Percentiles rank a stretch among this genome's conserved stretches.
These are phyloP conservation scores for Calonectris borealis DNA, from an alignment of 2,113 vertebrate species.

Conservation along the genomic window DNA sequence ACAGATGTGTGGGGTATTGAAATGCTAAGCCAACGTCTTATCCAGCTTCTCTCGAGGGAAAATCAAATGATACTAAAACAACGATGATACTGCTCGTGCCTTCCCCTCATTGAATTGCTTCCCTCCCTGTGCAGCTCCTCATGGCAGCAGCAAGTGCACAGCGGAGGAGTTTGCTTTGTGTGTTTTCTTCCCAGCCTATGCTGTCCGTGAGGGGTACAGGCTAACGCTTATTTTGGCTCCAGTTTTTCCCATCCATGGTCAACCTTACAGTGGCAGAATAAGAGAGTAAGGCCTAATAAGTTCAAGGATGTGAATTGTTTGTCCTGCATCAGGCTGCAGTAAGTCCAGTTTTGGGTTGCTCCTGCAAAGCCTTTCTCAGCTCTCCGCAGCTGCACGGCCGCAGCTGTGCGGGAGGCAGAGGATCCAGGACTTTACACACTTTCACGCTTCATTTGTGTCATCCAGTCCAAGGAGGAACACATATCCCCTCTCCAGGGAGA, in stretches of 20 bases:
- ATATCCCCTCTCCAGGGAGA: background rate
- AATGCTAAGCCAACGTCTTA: background rate
- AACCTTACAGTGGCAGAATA: background rate
- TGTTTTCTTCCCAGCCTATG: background rate
- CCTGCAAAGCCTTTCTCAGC: background rate
- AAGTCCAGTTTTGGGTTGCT: background rate
- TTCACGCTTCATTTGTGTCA: background rate
- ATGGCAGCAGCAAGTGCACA: background rate
- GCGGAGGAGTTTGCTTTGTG: background rate
- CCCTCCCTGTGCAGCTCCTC: background rate
- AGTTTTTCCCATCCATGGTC: background rate
- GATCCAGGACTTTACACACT: background rate
- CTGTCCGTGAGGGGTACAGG: background rate
- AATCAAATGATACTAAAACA: background rate
- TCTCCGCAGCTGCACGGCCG: fast-evolving
- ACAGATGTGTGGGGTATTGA: background rate
- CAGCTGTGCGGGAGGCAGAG: background rate
- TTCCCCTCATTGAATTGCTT: background rate
- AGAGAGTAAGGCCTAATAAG: background rate
- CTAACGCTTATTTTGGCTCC: background rate
- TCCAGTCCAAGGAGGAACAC: background rate
- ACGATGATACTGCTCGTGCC: background rate
- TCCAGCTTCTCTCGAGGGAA: background rate
- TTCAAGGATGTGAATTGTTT: background rate
- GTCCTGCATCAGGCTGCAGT: background rate